phyloP scores from a whole-genome alignment of 2,888 invertebrate genomes.

The Acronicta alni region DNA sequence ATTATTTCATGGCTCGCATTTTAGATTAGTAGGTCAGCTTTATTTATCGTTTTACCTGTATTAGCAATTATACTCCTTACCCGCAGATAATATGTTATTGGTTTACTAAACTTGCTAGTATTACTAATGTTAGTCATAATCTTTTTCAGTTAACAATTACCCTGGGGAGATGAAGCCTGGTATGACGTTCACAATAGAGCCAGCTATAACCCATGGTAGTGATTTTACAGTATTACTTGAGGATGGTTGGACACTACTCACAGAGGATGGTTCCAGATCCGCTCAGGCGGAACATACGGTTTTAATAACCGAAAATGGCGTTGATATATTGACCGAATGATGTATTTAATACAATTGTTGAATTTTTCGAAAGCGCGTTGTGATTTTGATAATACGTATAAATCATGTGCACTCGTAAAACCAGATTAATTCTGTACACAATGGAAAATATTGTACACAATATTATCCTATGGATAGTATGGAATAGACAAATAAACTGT shows the following conservation, averaged over 20 bases:
- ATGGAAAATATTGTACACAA: neutral
- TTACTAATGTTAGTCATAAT: neutral
- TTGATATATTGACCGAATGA: conserved; percentile 92
- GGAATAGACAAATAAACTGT: conserved; percentile 12
- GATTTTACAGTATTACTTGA: conserved; percentile 91
- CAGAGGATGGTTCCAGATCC: conserved; percentile 93
- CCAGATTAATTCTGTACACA: no score
- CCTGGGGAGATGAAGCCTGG: conserved; percentile 94
- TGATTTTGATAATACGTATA: no score
- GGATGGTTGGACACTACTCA: conserved; percentile 98
- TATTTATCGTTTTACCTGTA: no score
- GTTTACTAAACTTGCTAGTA: no score
- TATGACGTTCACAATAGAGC: conserved; percentile 99
- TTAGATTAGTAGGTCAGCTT: no score
- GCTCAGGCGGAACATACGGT: conserved; percentile 98
- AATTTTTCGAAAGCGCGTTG: no score
- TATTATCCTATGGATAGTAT: neutral
- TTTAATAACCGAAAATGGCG: conserved; percentile 93
- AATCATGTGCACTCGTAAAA: no score
- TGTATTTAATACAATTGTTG: conserved; percentile 11
- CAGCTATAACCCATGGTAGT: conserved; percentile 94
- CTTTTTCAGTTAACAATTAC: conserved; percentile 89
- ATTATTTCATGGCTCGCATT: no score
- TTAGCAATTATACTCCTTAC: no score
- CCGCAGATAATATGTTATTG: no score